Conservation (phyloP, 1,140 invertebrate species). For the Aricia agestis region DNA sequence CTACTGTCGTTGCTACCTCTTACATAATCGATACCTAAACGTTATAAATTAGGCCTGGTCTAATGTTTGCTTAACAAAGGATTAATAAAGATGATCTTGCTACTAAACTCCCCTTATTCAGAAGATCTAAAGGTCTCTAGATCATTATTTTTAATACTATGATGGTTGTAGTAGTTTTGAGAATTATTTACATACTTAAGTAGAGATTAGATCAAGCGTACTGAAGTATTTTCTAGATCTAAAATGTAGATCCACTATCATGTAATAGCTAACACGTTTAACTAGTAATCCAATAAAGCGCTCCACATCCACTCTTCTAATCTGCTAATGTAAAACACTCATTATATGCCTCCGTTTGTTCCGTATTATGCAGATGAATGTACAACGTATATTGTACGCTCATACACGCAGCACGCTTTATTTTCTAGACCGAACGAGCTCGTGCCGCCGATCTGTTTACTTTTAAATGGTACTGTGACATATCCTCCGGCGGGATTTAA, state of each 20-base stretch:
- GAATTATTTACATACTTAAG: no score
- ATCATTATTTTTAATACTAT: no score
- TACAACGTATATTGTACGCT: not conserved
- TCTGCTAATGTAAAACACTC: not conserved
- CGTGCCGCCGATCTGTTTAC: not conserved
- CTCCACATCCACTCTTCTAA: not conserved
- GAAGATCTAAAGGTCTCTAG: no score
- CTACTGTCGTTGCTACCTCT: not conserved
- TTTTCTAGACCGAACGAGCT: not conserved
- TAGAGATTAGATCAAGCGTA: no score
- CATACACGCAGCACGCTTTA: not conserved
- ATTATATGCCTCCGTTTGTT: not conserved
- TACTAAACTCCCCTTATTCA: no score
- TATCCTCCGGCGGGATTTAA: not conserved
- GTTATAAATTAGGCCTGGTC: not conserved
- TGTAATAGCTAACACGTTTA: not conserved
- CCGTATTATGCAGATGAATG: not conserved
- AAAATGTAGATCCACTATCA: not conserved
- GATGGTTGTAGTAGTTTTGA: no score
- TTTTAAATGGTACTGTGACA: not conserved
- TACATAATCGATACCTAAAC: constrained; percentile 1
- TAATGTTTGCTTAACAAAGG: not conserved
- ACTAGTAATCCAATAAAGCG: not conserved
- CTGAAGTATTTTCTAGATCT: not conserved
- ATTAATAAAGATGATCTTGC: no score